These are phyloP conservation scores for Iguana delicatissima DNA, from an alignment of 2,797 vertebrate species.

Conservation along the genomic window DNA sequence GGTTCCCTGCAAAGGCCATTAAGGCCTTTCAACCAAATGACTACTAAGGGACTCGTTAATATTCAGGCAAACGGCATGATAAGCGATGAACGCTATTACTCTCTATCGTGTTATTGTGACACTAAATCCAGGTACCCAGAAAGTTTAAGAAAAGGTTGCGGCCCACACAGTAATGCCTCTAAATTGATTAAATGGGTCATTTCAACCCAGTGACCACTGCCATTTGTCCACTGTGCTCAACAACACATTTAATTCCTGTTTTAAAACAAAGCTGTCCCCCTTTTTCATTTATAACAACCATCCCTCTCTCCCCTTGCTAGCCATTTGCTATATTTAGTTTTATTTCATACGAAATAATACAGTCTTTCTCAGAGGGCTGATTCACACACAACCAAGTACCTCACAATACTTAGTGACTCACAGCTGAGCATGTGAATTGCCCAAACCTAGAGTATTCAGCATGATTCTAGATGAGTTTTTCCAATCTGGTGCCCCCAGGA, in stretches of 20 bases:
- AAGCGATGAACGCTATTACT: conserved; percentile 53
- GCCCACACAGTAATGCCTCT: conserved; percentile 55
- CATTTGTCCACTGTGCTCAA: conserved; percentile 49
- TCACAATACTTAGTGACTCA: neutral
- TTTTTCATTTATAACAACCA: conserved; percentile 43
- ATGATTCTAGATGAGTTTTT: neutral
- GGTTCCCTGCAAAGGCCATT: conserved; percentile 63
- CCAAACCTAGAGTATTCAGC: neutral
- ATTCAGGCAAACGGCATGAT: conserved; percentile 59
- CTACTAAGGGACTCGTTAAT: conserved; percentile 63
- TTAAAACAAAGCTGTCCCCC: conserved; percentile 23
- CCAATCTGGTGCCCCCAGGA: too few species aligned
- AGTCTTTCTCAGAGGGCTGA: neutral
- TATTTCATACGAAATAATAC: neutral
- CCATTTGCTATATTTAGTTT: conserved; percentile 17
- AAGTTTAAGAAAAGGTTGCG: conserved; percentile 69
- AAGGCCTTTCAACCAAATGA: conserved; percentile 66
- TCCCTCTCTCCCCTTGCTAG: neutral
- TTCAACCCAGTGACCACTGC: conserved; percentile 51
- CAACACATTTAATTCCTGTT: conserved; percentile 57
- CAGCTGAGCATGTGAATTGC: neutral
- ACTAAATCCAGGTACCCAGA: conserved; percentile 64
- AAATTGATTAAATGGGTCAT: conserved; percentile 63
- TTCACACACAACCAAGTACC: neutral
- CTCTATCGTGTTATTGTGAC: conserved; percentile 49